Conservation (phyloP, 2,888 invertebrate species). For the Hyposoter dolosus region DNA sequence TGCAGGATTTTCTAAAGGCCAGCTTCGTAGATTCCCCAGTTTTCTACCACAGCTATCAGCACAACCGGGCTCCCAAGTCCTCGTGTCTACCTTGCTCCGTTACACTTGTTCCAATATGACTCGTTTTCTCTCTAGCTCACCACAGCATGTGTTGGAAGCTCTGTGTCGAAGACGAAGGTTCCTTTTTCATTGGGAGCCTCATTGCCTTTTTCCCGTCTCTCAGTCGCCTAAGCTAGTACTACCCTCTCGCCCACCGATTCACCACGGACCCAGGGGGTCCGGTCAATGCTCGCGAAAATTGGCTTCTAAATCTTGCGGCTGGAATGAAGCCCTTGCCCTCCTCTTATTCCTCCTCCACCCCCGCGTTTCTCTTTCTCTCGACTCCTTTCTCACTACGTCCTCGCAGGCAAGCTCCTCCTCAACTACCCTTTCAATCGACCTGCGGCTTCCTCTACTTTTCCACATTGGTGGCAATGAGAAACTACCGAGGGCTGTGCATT, state of each 20-base stretch:
- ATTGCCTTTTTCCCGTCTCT: constrained; percentile 46
- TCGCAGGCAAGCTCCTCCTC: constrained; percentile 64
- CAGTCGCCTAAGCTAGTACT: constrained; percentile 46
- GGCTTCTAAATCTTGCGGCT: constrained; percentile 83
- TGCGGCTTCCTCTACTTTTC: constrained; percentile 58
- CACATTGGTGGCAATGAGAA: constrained; percentile 77
- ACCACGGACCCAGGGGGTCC: constrained; percentile 72
- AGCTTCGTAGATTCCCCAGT: constrained; percentile 47
- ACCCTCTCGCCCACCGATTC: constrained; percentile 62
- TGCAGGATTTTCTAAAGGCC: constrained; percentile 50
- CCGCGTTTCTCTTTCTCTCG: constrained; percentile 59
- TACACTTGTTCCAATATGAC: constrained; percentile 14
- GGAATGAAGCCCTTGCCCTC: constrained; percentile 75
- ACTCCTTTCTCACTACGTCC: constrained; percentile 49
- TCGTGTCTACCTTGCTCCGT: constrained; percentile 23
- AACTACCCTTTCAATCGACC: constrained; percentile 66
- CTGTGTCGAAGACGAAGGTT: constrained; percentile 33
- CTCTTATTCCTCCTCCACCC: constrained; percentile 62
- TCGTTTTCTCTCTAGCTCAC: constrained; percentile 47
- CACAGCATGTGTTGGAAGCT: constrained; percentile 13
- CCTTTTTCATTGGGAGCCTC: constrained; percentile 52
- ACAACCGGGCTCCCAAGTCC: constrained; percentile 26
- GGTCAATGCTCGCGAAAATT: constrained; percentile 83
- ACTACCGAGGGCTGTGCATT: constrained; percentile 77
- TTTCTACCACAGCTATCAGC: constrained; percentile 47